A percentile compares a stretch with the other conserved stretches of the same genome.
phyloP scores from a whole-genome alignment of 2,888 invertebrate species.

The Xylota segnis region DNA sequence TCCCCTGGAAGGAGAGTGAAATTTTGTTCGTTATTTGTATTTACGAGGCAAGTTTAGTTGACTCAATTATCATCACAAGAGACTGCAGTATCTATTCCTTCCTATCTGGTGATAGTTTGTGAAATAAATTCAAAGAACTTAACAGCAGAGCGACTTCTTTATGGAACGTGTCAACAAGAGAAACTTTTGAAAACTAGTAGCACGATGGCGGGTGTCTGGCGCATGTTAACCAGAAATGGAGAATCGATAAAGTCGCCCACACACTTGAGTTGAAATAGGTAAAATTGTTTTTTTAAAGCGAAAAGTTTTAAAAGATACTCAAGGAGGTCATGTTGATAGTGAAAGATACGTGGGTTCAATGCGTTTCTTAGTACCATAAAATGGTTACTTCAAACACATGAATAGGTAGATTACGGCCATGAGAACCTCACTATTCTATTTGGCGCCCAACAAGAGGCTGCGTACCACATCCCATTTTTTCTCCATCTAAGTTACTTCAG shows the following conservation, averaged over 20 bases:
- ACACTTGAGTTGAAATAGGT: no score
- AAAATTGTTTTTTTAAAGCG: no score
- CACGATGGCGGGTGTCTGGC: not conserved
- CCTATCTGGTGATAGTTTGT: not conserved
- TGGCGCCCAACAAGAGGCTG: no score
- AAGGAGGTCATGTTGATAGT: no score
- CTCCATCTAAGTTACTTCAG: no score
- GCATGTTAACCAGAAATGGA: not conserved
- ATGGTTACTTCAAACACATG: no score
- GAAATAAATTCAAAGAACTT: conserved; percentile 1
- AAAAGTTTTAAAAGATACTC: no score
- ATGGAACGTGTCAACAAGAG: not conserved
- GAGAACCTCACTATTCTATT: no score
- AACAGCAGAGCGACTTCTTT: not conserved
- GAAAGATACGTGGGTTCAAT: no score
- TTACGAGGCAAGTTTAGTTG: not conserved
- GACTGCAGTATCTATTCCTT: not conserved
- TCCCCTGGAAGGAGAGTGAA: not conserved
- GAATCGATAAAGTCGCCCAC: not conserved
- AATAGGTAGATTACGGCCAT: no score
- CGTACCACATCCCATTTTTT: no score
- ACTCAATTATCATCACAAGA: conserved; percentile 3
- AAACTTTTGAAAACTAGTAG: not conserved
- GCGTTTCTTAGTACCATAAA: no score
- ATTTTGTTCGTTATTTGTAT: not conserved